Percentiles rank a stretch among this genome's conserved stretches.
phyloP scores from a whole-genome alignment of 2,113 vertebrate species.

The Malurus alboscapulatus region DNA sequence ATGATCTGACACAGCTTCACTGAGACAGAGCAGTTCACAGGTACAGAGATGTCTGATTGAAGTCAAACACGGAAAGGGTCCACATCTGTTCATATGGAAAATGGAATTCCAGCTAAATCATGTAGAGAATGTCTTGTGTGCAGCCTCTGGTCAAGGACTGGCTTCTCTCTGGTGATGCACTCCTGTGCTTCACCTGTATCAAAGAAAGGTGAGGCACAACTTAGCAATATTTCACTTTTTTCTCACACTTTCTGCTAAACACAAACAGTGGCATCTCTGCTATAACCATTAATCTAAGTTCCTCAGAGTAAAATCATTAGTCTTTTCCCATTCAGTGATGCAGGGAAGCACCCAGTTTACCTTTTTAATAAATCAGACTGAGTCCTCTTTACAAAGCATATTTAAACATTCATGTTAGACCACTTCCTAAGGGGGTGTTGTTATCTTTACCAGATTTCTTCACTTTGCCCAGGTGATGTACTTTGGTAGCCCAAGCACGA shows the following conservation, averaged over 20 bases:
- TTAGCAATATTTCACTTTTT: not conserved
- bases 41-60: fast-evolving
- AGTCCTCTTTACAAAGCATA: not conserved
- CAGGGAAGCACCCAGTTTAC: not conserved
- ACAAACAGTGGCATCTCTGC: not conserved
- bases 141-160: not conserved
- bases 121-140: fast-evolving
- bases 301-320: not conserved
- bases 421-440: not conserved
- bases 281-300: not conserved
- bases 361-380: not conserved
- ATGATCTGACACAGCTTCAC: not conserved
- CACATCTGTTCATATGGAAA: not conserved
- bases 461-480: not conserved
- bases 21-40: no score
- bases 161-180: not conserved
- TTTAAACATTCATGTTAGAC: not conserved
- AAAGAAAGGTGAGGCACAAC: not conserved
- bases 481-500: not conserved
- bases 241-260: not conserved
- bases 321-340: not conserved
- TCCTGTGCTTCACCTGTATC: no score
- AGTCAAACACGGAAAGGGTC: not conserved
- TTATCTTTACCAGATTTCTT: not conserved
- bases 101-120: not conserved